Conservation (phyloP, 2,888 invertebrate genomes). For the Willowsia nigromaculata region DNA sequence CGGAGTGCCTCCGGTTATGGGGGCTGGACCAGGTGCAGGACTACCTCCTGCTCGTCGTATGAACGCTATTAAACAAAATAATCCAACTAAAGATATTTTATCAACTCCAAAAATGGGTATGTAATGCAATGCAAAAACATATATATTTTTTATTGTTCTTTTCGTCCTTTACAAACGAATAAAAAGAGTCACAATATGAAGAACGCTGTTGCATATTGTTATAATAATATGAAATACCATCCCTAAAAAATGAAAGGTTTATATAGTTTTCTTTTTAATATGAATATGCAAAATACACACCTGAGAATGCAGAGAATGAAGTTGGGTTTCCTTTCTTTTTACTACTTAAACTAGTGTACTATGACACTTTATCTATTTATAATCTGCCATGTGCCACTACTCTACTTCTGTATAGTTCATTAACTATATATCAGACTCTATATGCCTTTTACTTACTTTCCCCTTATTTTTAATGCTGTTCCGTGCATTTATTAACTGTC, state of each 20-base stretch:
- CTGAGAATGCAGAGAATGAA: conserved; percentile 52
- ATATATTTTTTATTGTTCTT: not conserved
- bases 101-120: conserved; percentile 89
- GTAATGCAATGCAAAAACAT: conserved; percentile 77
- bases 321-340: not conserved
- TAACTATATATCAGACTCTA: conserved; percentile 5
- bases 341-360: not conserved
- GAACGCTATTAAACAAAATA: conserved; percentile 93
- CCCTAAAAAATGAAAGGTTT: not conserved
- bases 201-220: not conserved
- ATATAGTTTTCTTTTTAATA: too few relatives aligned
- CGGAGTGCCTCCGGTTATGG: conserved; percentile 80
- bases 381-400: conserved; percentile 38
- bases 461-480: not conserved
- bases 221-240: not conserved
- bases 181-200: not conserved
- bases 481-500: conserved; percentile 6
- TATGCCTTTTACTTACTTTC: conserved; percentile 12
- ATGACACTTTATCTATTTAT: conserved; percentile 33
- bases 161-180: not conserved
- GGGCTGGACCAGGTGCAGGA: conserved; percentile 79
- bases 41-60: conserved; percentile 82
- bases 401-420: conserved; percentile 22
- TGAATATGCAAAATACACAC: conserved; percentile 38
- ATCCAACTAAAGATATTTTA: conserved; percentile 88